Base-by-base conservation (phyloP, 2,113 vertebrate genomes). In the Xyrauchen texanus region DNA sequence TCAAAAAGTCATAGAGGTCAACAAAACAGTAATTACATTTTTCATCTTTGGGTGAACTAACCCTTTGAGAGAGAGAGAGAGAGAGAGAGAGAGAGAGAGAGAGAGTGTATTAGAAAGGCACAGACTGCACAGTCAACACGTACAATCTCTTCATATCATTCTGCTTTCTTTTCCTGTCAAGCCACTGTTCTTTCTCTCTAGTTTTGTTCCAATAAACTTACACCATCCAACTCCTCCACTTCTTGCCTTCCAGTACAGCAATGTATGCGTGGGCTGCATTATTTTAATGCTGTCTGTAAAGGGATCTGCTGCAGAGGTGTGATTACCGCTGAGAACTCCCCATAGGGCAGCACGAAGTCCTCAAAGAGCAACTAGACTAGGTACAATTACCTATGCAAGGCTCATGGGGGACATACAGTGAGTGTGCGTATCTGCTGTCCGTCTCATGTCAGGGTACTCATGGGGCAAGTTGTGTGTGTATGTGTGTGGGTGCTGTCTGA, bases 271-370 rank as follows among this genome's bases (percentile, higher is more conserved):
- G 55, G 76, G 66, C 15, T 74, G 60, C 46, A 52, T 74, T 74
- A 51, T 74, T 74, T 61, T 63, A 74, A 63, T 63, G 45, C 72
- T 63, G 72, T 74, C 72, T 65, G 49, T 52, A 55, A 76, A 9
- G n/a, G 34, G 45, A 74, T 52, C 57, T 34, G 5, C 62, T 55
- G 57, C 34, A 57, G 68, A 71, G 60, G 75, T 71, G 67, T 58
- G 52, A 79, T 73, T 72, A 79, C 49, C 45, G 58, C 34, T 21
- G 13, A n/a, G 42, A 42, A 55, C 12, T 73, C 68, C 68, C 68
- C 42, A 10, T 47, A 45, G 68, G 47, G 78, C 4, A 8, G 61
- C 60, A 71, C 10, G 5, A 34, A 73, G 60, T 53, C 69, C 77
- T 49, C 68, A 65, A 21, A 52, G 47, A 12, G 34, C 0, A 0